Conservation (phyloP, 2,113 vertebrate genomes). For the Corythaixoides concolor region DNA sequence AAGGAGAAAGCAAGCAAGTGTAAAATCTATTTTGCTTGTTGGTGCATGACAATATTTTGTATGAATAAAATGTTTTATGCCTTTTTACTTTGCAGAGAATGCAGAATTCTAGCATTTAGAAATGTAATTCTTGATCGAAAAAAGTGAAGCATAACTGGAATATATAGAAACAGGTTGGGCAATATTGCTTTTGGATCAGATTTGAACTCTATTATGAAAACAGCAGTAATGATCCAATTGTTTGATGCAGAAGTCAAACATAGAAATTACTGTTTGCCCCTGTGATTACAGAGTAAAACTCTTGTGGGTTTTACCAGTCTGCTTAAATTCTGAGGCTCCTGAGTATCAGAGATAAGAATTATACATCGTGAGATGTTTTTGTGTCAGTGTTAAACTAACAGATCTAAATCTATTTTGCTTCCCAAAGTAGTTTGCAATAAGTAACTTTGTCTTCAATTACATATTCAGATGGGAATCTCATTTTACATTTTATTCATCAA, state of each 20-base stretch:
- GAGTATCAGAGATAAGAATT: background rate
- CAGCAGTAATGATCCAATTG: background rate
- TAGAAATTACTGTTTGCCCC: background rate
- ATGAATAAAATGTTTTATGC: background rate
- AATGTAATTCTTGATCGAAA: background rate
- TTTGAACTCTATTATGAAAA: background rate
- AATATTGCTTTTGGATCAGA: background rate
- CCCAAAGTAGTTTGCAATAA: slow-evolving; percentile 30
- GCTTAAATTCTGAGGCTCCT: background rate
- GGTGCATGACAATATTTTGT: background rate
- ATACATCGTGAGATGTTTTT: background rate
- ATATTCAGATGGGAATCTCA: slow-evolving; percentile 36
- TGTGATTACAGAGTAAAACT: background rate
- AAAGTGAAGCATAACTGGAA: background rate
- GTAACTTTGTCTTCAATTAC: slow-evolving; percentile 58
- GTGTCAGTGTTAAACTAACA: slow-evolving; percentile 34
- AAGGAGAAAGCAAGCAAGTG: background rate
- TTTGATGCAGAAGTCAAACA: background rate
- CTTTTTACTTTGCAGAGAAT: background rate
- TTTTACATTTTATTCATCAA: slow-evolving; percentile 60
- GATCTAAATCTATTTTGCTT: slow-evolving; percentile 33
- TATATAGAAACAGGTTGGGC: background rate
- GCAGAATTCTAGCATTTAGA: background rate
- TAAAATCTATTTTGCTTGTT: background rate
- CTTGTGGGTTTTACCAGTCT: background rate